A percentile compares a stretch with the other conserved stretches of the same genome.
These are phyloP conservation scores for Nineta flava DNA, from an alignment of 2,888 invertebrate genomes.

Conservation along the genomic window DNA sequence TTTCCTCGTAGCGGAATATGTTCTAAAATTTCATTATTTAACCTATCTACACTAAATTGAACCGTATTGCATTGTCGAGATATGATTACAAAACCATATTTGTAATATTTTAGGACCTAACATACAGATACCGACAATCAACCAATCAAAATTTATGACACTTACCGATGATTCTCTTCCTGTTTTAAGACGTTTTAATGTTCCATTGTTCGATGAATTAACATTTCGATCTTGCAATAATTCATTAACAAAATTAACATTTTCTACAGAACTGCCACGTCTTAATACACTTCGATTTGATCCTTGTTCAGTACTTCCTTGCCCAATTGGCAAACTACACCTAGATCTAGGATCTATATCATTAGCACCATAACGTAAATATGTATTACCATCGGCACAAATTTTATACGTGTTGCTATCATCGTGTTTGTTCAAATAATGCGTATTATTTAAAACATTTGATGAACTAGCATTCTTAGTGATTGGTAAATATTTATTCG, in stretches of 20 bases:
- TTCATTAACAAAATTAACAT: constrained; percentile 16
- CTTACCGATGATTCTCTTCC: constrained; percentile 17
- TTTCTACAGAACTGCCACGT: constrained; percentile 25
- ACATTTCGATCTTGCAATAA: not conserved
- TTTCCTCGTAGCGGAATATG: no score
- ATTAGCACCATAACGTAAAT: not conserved
- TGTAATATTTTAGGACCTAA: no score
- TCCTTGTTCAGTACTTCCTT: not conserved
- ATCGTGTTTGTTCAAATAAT: not conserved
- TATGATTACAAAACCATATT: no score
- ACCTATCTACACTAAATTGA: no score
- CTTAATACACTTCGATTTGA: constrained; percentile 12
- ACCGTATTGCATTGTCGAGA: no score
- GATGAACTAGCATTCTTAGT: not conserved
- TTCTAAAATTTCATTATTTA: no score
- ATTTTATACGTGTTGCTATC: constrained; percentile 14
- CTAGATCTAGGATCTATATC: constrained; percentile 2
- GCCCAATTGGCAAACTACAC: not conserved
- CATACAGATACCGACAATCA: no score
- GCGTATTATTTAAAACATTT: not conserved
- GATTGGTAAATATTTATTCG: not conserved
- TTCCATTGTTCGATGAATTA: constrained; percentile 22
- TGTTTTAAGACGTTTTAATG: constrained; percentile 28
- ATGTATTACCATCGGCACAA: constrained; percentile 8
- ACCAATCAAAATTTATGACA: no score